phyloP scores from a whole-genome alignment of 2,888 invertebrate species.

The Nephrotoma flavescens region DNA sequence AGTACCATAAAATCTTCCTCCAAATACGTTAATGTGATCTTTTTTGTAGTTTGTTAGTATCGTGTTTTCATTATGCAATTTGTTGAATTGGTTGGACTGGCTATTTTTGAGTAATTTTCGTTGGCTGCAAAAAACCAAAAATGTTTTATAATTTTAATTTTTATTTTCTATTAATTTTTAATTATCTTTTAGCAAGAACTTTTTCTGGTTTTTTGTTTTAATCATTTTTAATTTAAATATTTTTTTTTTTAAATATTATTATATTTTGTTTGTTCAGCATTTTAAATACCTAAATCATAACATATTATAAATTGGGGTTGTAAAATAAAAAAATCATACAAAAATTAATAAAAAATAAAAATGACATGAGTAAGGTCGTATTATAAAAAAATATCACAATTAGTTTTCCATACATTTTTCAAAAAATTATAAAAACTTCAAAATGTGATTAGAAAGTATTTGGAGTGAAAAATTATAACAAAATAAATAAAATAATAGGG shows the following conservation, averaged over 20 bases:
- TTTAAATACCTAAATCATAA: background rate
- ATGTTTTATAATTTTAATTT: background rate
- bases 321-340: background rate
- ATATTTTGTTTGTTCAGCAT: background rate
- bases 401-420: background rate
- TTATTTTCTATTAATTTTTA: background rate
- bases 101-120: too few relatives aligned
- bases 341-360: background rate
- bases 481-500: background rate
- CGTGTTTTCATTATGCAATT: too few relatives aligned
- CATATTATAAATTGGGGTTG: background rate
- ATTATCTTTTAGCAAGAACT: background rate
- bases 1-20: too few relatives aligned
- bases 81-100: too few relatives aligned
- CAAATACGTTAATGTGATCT: too few relatives aligned
- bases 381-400: background rate
- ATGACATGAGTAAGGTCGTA: background rate
- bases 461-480: background rate
- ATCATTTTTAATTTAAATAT: background rate
- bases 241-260: background rate
- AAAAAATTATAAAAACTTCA: background rate
- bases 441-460: background rate
- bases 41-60: too few relatives aligned
- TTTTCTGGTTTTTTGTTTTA: background rate
- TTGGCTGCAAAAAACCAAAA: too few relatives aligned